Evolutionary conservation across 2,797 vertebrate genomes (phyloP).

Genomic region (Phoebastria nigripes): DNA sequence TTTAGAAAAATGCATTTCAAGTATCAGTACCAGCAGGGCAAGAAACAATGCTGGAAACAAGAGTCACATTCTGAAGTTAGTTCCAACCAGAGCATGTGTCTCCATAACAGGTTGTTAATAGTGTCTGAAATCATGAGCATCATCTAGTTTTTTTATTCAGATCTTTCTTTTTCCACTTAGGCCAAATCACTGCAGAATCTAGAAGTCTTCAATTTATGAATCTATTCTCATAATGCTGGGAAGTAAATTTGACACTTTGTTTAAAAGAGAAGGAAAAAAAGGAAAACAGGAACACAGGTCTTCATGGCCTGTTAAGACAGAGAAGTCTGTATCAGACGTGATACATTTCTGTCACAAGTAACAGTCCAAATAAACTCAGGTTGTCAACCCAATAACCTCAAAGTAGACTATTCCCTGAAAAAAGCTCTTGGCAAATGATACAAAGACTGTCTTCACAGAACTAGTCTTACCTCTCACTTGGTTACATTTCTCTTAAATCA

Average conservation of each 20-base stretch:
- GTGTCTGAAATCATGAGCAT: background rate
- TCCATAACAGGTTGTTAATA: background rate
- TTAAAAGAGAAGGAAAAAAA: background rate
- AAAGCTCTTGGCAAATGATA: background rate
- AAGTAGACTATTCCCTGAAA: background rate
- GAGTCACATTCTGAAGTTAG: background rate
- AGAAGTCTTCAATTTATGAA: background rate
- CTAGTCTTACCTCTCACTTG: background rate
- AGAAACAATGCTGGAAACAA: background rate
- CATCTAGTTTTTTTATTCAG: background rate
- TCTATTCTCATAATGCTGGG: background rate
- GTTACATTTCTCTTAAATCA: background rate
- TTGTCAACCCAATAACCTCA: background rate
- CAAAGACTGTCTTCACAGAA: background rate
- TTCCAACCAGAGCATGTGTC: background rate
- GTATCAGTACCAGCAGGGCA: background rate
- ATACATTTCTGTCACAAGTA: background rate
- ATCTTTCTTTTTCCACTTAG: background rate
- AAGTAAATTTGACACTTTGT: background rate
- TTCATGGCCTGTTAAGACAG: background rate
- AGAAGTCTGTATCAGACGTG: background rate
- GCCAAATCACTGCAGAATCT: background rate
- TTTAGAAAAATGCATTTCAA: background rate
- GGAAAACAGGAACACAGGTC: background rate
- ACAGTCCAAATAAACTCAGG: background rate